Conservation (phyloP, 2,797 vertebrate species). For the Aulostomus chinensis region DNA sequence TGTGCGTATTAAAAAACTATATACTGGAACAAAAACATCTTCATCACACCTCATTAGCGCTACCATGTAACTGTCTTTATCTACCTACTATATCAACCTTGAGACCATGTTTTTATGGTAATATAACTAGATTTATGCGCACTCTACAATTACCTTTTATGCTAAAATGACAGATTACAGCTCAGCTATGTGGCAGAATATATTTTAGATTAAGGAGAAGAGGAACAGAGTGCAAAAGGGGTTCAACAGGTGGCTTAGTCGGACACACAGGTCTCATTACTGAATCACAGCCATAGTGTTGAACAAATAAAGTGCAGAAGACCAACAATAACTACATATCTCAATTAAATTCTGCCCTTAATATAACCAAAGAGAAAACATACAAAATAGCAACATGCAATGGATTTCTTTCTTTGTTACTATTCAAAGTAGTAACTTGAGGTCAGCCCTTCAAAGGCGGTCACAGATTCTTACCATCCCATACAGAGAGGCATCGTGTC, state of each 20-base stretch:
- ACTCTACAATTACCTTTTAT: neutral
- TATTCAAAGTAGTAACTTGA: too few relatives aligned
- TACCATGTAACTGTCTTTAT: neutral
- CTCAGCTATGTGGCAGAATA: neutral
- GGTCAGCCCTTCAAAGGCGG: neutral
- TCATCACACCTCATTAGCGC: neutral
- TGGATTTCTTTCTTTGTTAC: too few relatives aligned
- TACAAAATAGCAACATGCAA: too few relatives aligned
- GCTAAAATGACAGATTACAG: slow-evolving; percentile 1
- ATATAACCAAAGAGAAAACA: too few relatives aligned
- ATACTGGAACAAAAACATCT: neutral
- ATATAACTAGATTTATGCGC: neutral
- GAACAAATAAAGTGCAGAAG: slow-evolving; percentile 9
- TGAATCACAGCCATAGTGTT: slow-evolving; percentile 2
- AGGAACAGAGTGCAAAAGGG: too few relatives aligned
- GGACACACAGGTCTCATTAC: slow-evolving; percentile 1
- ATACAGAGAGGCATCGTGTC: too few relatives aligned
- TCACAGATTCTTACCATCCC: neutral
- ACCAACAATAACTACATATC: neutral
- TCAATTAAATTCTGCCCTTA: too few relatives aligned
- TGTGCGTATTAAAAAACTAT: too few relatives aligned
- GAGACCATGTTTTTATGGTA: slow-evolving; percentile 1
- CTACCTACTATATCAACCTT: slow-evolving; percentile 6
- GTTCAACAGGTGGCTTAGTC: slow-evolving; percentile 1
- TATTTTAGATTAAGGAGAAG: too few relatives aligned